These are phyloP conservation scores for Delichon dasypus DNA, from an alignment of 2,797 vertebrate genomes.

Conservation along the genomic window DNA sequence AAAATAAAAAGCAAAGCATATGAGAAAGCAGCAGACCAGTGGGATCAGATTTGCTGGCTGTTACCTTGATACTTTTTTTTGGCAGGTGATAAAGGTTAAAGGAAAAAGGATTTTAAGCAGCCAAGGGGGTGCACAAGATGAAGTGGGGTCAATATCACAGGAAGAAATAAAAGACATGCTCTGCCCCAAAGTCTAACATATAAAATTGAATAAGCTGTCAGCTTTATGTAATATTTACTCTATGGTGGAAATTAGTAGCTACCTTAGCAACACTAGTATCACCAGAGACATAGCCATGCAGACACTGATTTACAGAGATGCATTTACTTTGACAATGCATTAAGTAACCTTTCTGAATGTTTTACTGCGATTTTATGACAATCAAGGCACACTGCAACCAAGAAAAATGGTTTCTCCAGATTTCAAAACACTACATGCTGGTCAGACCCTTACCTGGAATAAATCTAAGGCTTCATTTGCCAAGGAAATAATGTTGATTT, in stretches of 20 bases:
- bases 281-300: slow-evolving; percentile 16
- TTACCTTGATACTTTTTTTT: slow-evolving; percentile 62
- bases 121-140: background rate
- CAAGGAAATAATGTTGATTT: slow-evolving; percentile 20
- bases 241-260: slow-evolving; percentile 73
- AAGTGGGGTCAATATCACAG: slow-evolving; percentile 50
- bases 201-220: slow-evolving; percentile 70
- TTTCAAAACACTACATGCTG: background rate
- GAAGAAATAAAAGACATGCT: slow-evolving; percentile 54
- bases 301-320: slow-evolving; percentile 62
- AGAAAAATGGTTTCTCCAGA: slow-evolving; percentile 6
- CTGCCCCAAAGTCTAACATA: slow-evolving; percentile 59
- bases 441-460: background rate
- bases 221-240: slow-evolving; percentile 72
- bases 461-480: background rate
- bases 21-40: slow-evolving; percentile 55
- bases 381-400: background rate
- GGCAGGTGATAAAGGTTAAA: slow-evolving; percentile 50
- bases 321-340: slow-evolving; percentile 22
- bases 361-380: background rate
- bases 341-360: slow-evolving; percentile 49
- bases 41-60: slow-evolving; percentile 52
- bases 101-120: slow-evolving; percentile 35
- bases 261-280: slow-evolving; percentile 71
- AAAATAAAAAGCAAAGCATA: slow-evolving; percentile 64